These are phyloP conservation scores for Ochropleura plecta DNA, from an alignment of 2,888 invertebrate genomes.

Conservation along the genomic window DNA sequence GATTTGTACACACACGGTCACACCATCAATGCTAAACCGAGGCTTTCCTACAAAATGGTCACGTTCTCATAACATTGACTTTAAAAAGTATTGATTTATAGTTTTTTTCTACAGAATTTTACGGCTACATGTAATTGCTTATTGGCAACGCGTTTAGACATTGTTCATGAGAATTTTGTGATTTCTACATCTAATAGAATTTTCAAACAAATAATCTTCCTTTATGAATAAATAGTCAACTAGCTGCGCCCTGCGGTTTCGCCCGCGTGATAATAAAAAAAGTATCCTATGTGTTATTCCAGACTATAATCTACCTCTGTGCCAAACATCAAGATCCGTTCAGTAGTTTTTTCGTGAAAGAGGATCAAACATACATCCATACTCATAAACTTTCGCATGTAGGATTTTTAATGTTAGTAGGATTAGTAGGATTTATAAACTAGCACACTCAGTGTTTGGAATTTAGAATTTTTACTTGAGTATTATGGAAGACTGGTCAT, in stretches of 20 bases:
- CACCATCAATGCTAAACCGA: constrained; percentile 20
- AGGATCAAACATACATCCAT: too few species aligned
- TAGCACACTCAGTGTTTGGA: not conserved
- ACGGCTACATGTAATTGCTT: constrained; percentile 7
- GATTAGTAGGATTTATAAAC: not conserved
- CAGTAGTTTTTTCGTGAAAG: too few species aligned
- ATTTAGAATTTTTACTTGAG: not conserved
- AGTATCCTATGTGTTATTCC: too few species aligned
- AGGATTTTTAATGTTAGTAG: too few species aligned
- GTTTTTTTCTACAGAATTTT: constrained; percentile 10
- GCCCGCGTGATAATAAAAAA: too few species aligned
- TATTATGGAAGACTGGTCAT: not conserved
- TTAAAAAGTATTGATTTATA: constrained; percentile 32
- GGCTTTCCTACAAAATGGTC: constrained; percentile 9
- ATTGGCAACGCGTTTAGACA: not conserved
- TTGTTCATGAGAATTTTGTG: not conserved
- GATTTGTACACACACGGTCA: constrained; percentile 15
- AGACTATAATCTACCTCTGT: too few species aligned
- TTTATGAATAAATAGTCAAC: not conserved
- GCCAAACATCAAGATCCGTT: too few species aligned
- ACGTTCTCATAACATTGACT: constrained; percentile 42
- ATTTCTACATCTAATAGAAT: not conserved
- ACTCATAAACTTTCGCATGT: too few species aligned
- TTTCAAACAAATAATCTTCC: not conserved
- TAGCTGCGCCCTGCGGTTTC: too few species aligned